Percentiles rank a stretch among this genome's conserved stretches.
phyloP scores from a whole-genome alignment of 2,797 vertebrate genomes.

The Neopelma chrysocephalum region DNA sequence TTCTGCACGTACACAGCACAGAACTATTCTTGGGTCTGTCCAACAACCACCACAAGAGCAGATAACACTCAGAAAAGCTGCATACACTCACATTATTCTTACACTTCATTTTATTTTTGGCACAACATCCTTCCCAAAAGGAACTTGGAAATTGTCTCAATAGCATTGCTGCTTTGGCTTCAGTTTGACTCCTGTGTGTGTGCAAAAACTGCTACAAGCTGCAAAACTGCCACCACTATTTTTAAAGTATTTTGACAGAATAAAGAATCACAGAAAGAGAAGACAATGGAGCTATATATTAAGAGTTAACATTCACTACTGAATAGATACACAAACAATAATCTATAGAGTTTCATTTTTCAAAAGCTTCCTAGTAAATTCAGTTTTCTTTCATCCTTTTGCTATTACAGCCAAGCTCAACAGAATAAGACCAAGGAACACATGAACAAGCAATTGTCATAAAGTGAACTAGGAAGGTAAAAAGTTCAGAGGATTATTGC shows the following conservation, averaged over 20 bases:
- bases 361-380: constrained; percentile 3
- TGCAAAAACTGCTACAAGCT: constrained; percentile 36
- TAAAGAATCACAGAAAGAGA: background rate
- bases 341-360: constrained; percentile 8
- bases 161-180: background rate
- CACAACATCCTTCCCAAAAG: constrained; percentile 55
- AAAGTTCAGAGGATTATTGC: constrained; percentile 56
- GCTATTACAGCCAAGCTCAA: background rate
- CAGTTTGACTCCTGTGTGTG: background rate
- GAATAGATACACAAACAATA: constrained; percentile 31
- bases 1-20: background rate
- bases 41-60: background rate
- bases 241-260: constrained; percentile 2
- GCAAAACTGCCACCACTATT: constrained; percentile 11
- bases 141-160: constrained; percentile 40
- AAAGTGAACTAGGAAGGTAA: constrained; percentile 40
- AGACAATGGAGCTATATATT: constrained; percentile 26
- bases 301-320: background rate
- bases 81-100: constrained; percentile 16
- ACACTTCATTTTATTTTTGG: constrained; percentile 49
- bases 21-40: background rate
- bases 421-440: background rate
- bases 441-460: constrained; percentile 14
- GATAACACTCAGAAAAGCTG: constrained; percentile 22
- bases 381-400: constrained; percentile 17